Conservation (phyloP, 1,140 invertebrate species). For the Bombus haemorrhoidalis region DNA sequence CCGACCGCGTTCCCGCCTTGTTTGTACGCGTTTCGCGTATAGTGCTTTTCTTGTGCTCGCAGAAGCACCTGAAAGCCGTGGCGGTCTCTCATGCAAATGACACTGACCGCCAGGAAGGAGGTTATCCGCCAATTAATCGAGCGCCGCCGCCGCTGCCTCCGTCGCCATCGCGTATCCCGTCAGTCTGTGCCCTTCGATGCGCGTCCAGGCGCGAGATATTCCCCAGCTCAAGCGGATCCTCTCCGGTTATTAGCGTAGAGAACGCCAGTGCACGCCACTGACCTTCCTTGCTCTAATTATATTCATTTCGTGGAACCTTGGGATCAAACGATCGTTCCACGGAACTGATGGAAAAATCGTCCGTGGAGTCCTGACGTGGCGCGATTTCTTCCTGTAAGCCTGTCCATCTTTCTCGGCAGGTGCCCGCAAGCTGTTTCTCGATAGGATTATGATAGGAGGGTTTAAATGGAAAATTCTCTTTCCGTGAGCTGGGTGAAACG, state of each 20-base stretch:
- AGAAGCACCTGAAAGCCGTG: no score
- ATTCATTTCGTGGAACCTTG: conserved; percentile 40
- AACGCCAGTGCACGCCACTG: background rate
- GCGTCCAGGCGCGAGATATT: conserved; percentile 59
- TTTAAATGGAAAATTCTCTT: conserved; percentile 20
- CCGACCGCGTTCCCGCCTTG: background rate
- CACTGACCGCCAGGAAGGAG: conserved; percentile 66
- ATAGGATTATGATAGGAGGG: conserved; percentile 14
- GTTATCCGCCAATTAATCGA: conserved; percentile 72
- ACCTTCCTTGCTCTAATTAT: conserved; percentile 55
- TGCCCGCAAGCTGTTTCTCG: background rate
- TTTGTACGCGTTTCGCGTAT: background rate
- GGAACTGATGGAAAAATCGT: conserved; percentile 13
- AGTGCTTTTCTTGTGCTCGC: background rate
- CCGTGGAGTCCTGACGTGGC: background rate
- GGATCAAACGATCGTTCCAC: background rate
- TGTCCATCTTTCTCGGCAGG: background rate
- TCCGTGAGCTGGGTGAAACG: conserved; percentile 2
- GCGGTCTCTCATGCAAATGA: conserved; percentile 63
- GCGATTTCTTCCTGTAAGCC: background rate
- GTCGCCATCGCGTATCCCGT: conserved; percentile 53
- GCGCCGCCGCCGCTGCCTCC: conserved; percentile 36
- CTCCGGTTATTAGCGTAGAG: conserved; percentile 49
- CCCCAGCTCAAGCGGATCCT: conserved; percentile 21
- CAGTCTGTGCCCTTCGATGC: conserved; percentile 62